Evolutionary conservation across 2,888 invertebrate genomes (phyloP).

Genomic region (Drosophila stalkeri): DNA sequence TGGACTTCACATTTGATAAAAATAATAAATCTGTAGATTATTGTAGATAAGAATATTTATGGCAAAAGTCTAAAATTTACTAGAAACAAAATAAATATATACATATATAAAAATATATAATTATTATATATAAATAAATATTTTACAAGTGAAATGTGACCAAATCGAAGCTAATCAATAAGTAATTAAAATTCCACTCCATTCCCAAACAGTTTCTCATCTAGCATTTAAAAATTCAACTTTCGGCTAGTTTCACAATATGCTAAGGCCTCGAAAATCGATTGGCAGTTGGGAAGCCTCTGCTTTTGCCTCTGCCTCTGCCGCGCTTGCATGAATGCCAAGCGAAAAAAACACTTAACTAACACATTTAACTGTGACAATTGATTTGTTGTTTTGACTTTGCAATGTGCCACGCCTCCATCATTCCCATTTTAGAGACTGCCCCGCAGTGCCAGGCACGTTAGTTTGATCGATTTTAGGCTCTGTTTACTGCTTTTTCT

Average conservation of each 20-base stretch:
- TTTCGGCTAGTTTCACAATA: conserved; percentile 10
- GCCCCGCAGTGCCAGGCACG: conserved; percentile 25
- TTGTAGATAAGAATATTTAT: background rate
- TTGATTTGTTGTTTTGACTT: conserved; percentile 51
- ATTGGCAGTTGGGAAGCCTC: conserved; percentile 19
- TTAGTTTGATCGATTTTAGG: conserved; percentile 74
- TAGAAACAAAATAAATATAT: background rate
- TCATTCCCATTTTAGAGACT: background rate
- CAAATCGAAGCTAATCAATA: background rate
- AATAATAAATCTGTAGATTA: background rate
- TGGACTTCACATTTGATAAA: conserved; percentile 2
- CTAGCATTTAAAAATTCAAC: background rate
- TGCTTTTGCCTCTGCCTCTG: background rate
- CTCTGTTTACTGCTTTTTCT: conserved; percentile 27
- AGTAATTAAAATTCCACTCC: background rate
- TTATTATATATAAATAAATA: background rate
- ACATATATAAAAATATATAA: background rate
- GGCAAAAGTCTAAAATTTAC: background rate
- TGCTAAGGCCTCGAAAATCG: conserved; percentile 50
- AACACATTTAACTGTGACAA: conserved; percentile 57
- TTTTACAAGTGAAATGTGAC: background rate
- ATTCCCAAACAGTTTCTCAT: background rate
- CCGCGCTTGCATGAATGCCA: conserved; percentile 27
- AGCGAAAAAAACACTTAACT: conserved; percentile 35
- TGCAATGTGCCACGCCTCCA: conserved; percentile 25